A percentile compares a stretch with the other conserved stretches of the same genome.
Evolutionary conservation across 2,888 invertebrate genomes (phyloP).

Genomic region (Allacma fusca): DNA sequence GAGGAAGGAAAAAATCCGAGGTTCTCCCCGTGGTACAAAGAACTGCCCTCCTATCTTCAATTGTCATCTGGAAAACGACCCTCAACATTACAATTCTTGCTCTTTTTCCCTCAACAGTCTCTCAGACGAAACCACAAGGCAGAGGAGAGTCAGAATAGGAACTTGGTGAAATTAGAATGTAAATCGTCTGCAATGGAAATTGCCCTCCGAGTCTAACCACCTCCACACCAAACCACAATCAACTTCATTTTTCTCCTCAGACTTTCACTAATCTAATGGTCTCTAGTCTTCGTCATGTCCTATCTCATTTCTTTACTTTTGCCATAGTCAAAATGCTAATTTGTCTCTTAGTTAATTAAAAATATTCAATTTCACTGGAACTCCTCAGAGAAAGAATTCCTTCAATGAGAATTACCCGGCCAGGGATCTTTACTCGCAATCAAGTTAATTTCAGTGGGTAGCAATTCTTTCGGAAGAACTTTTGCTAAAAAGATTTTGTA

Average conservation of each 20-base stretch:
- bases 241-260: slow-evolving; percentile 7
- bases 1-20: not conserved
- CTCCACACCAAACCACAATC: not conserved
- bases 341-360: too few relatives aligned
- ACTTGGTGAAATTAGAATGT: slow-evolving; percentile 51
- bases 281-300: not conserved
- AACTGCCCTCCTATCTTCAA: slow-evolving; percentile 47
- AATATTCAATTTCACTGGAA: too few relatives aligned
- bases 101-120: slow-evolving; percentile 32
- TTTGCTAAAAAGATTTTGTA: too few relatives aligned
- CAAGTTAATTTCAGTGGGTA: too few relatives aligned
- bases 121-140: too few relatives aligned
- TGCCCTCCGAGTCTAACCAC: slow-evolving; percentile 28
- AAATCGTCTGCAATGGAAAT: slow-evolving; percentile 47
- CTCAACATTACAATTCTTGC: slow-evolving; percentile 44
- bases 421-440: too few relatives aligned
- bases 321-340: too few relatives aligned
- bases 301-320: slow-evolving; percentile 22
- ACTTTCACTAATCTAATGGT: slow-evolving; percentile 1
- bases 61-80: slow-evolving; percentile 54
- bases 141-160: not conserved
- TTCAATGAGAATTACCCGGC: too few relatives aligned
- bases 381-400: too few relatives aligned
- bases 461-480: too few relatives aligned
- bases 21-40: not conserved